Percentiles rank a stretch among this genome's conserved stretches.
phyloP scores from a whole-genome alignment of 2,113 vertebrate genomes.

The Cyphomyrus plagiostoma region DNA sequence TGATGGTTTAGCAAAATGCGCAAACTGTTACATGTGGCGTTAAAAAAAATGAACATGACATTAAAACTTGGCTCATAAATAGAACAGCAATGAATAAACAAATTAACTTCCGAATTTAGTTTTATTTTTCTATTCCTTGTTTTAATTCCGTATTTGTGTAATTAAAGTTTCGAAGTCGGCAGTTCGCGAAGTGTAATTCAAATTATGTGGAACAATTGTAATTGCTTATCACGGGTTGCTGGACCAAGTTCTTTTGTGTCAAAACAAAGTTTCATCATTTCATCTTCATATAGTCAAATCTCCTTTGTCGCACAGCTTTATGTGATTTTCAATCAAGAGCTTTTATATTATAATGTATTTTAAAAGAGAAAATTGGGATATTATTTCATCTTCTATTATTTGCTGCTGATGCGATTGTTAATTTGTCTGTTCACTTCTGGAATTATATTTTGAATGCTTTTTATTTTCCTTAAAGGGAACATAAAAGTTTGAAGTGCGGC shows the following conservation, averaged over 20 bases:
- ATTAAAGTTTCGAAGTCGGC: not conserved
- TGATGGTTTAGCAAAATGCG: not conserved
- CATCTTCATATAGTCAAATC: not conserved
- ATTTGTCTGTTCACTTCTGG: not conserved
- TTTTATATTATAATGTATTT: not conserved
- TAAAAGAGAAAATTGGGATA: not conserved
- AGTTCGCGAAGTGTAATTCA: not conserved
- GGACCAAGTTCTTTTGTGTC: not conserved
- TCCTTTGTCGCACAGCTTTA: not conserved
- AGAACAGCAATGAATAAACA: not conserved
- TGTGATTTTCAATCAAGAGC: not conserved
- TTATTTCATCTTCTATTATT: not conserved
- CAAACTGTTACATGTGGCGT: not conserved
- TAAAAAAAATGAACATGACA: not conserved
- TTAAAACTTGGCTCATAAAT: not conserved
- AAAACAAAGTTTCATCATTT: not conserved
- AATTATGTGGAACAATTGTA: not conserved
- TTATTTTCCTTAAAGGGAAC: not conserved
- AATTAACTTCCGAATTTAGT: not conserved
- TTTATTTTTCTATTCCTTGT: not conserved
- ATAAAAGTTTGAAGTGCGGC: not conserved
- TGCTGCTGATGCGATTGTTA: not conserved
- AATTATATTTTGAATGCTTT: not conserved
- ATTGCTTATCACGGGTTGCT: not conserved
- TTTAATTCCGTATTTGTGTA: not conserved